Evolutionary conservation across 2,113 vertebrate species (phyloP).

Genomic region (Lepus timidus): DNA sequence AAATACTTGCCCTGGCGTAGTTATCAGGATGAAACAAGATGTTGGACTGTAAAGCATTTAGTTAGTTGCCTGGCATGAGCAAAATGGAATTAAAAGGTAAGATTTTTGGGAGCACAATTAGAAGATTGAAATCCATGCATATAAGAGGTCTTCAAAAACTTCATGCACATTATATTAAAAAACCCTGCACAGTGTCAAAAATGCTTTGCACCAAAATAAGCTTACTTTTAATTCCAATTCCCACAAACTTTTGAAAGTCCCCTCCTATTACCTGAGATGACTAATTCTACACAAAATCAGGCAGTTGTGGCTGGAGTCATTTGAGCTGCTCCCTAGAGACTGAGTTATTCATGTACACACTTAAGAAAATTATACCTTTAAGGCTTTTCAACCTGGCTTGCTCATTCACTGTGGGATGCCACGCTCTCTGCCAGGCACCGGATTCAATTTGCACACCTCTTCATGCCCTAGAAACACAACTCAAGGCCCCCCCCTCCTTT

Average conservation of each 20-base stretch:
- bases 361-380: constrained; percentile 49
- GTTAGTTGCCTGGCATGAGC: background rate
- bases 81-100: no score
- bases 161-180: no score
- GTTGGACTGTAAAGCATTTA: background rate
- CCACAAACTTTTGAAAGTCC: no score
- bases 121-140: no score
- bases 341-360: background rate
- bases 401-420: background rate
- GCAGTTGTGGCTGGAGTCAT: background rate
- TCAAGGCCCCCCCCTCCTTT: background rate
- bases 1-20: background rate
- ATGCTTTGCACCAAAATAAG: no score
- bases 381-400: background rate
- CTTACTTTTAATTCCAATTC: no score
- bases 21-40: background rate
- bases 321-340: constrained; percentile 38
- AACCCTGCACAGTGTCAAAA: no score
- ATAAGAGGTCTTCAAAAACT: no score
- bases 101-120: no score
- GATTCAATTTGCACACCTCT: background rate
- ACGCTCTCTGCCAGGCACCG: no score
- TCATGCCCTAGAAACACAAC: background rate
- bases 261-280: background rate
- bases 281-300: background rate